Conservation (phyloP, 1,140 invertebrate species). For the Alviniconcha marisindica region DNA sequence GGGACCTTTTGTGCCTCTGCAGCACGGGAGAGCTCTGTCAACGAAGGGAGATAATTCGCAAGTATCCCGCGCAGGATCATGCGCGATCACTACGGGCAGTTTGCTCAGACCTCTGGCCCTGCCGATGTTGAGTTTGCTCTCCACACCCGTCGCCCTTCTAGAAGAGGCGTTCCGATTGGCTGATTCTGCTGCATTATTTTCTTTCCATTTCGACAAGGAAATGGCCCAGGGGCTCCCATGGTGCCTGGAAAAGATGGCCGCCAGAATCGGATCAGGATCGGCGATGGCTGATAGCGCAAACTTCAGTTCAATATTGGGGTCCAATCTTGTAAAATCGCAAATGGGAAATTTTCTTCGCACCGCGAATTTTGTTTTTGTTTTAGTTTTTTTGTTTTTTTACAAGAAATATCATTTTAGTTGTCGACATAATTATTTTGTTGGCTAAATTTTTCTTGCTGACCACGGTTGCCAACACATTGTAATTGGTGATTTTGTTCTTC, state of each 20-base stretch:
- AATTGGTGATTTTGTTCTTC: too few relatives aligned
- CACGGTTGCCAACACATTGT: too few relatives aligned
- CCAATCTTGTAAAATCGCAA: too few relatives aligned
- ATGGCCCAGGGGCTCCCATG: background rate
- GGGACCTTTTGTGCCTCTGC: background rate
- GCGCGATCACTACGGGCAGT: background rate
- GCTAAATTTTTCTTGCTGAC: too few relatives aligned
- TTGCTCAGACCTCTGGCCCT: conserved; percentile 20
- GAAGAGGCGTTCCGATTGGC: conserved; percentile 27
- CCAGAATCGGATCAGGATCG: conserved; percentile 14
- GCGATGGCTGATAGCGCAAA: background rate
- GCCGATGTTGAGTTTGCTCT: conserved; percentile 25
- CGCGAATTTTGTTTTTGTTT: too few relatives aligned
- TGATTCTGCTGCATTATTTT: conserved; percentile 23
- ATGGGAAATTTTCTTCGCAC: too few relatives aligned
- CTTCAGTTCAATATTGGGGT: too few relatives aligned
- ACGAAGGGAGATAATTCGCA: conserved; percentile 17
- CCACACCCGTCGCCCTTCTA: conserved; percentile 9
- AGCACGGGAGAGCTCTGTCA: conserved; percentile 14
- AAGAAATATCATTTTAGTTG: too few relatives aligned
- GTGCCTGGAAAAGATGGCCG: conserved; percentile 12
- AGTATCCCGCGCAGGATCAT: background rate
- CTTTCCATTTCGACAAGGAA: conserved; percentile 33
- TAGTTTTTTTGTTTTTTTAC: too few relatives aligned
- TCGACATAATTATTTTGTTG: too few relatives aligned